Evolutionary conservation across 2,797 vertebrate species (phyloP).

Genomic region (Falco naumanni): DNA sequence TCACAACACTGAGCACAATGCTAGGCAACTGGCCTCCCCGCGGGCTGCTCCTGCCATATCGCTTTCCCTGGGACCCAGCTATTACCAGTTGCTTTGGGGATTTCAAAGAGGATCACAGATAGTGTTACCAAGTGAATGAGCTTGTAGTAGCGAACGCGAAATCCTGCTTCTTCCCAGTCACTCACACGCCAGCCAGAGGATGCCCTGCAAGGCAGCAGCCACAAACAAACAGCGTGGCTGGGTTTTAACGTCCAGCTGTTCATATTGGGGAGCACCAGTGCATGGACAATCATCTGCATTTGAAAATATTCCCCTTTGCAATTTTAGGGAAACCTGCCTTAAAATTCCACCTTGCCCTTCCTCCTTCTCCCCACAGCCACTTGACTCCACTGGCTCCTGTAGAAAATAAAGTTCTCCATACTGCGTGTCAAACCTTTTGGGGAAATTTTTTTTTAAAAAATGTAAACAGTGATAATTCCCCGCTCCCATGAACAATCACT

Average conservation of each 20-base stretch:
- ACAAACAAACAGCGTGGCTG: background rate
- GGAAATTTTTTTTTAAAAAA: background rate
- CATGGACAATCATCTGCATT: background rate
- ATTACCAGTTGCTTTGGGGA: conserved; percentile 80
- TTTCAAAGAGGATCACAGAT: conserved; percentile 65
- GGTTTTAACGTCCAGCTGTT: background rate
- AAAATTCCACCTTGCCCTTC: background rate
- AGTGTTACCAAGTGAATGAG: conserved; percentile 68
- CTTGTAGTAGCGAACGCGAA: conserved; percentile 15
- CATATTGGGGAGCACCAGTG: accelerated
- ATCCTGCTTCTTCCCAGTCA: conserved; percentile 33
- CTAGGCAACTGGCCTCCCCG: conserved; percentile 77
- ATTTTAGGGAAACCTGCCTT: background rate
- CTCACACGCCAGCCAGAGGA: background rate
- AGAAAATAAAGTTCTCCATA: background rate
- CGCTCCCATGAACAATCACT: conserved; percentile 46
- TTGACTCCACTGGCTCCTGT: conserved; percentile 8
- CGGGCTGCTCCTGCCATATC: conserved; percentile 76
- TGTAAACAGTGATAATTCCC: conserved; percentile 46
- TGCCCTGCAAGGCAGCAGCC: background rate
- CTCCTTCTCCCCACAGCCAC: background rate
- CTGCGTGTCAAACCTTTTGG: background rate
- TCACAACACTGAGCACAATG: conserved; percentile 69
- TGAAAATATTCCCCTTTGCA: background rate
- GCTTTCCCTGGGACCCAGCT: conserved; percentile 82